Base-by-base conservation (phyloP, 1,140 invertebrate species). In the Chrysomallon squamiferum region DNA sequence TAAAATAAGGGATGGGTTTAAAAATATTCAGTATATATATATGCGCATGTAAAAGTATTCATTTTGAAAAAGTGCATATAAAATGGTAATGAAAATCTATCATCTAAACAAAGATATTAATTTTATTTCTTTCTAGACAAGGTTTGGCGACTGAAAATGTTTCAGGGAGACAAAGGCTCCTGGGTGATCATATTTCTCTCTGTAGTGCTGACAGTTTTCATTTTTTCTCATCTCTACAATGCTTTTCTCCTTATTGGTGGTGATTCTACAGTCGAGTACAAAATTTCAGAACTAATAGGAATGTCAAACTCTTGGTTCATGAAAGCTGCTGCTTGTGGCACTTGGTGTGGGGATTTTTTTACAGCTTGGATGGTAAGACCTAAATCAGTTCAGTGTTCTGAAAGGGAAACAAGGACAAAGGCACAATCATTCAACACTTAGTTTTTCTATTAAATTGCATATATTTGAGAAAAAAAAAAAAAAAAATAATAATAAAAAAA, bases 111-210 rank as follows among this genome's bases (percentile, higher is more conserved):
- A n/a, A n/a, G n/a, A 59, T n/a, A 22, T 54, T 50, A 38, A 25
- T 29, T 56, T 43, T 56, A 35, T 11, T 45, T 65, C 22, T 30
- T 87, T 73, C 74, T 79, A 85, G 87, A 86, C 65, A 75, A 79
- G 41, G 60, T 86, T n/a, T 81, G 88, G 11, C 72, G 87, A 27
- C 77, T 89, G 27, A 87, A 88, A 74, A 88, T 89, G 88, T 89
- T 89, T 76, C 74, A 84, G 11, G 86, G 88, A 65, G 86, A 88
- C 68, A 85, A 87, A 76, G 88, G 88, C 15, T 88, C 88, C 1
- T 89, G 87, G 87, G 88, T 89, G 86, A 83, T 84, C 0, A 89
- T 89, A 87, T 88, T 88, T 68, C 73, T 89, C 3, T 84, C 84
- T 25, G 79, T 84, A 25, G 82, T 89, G 5, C 73, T 89, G 18